Evolutionary conservation across 2,888 invertebrate genomes (phyloP).

Genomic region (Andrena fulva): DNA sequence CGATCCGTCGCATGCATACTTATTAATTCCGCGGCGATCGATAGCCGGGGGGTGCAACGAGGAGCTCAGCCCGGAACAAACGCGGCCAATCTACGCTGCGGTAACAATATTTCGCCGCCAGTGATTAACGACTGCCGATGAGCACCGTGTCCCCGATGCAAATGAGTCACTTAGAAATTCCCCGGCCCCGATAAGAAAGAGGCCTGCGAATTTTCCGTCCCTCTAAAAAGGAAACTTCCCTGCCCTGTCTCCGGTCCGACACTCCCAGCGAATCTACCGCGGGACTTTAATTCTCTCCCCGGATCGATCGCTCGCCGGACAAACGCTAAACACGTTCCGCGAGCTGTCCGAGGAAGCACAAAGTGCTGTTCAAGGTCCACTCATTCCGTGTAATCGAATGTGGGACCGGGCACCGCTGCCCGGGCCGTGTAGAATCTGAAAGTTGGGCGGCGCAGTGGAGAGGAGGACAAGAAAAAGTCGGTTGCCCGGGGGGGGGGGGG

Average conservation of each 20-base stretch:
- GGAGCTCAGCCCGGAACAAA: conserved; percentile 54
- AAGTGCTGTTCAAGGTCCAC: background rate
- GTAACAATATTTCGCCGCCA: conserved; percentile 61
- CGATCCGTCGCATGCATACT: conserved; percentile 73
- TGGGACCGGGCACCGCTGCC: background rate
- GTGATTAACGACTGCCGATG: conserved; percentile 64
- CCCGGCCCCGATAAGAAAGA: conserved; percentile 44
- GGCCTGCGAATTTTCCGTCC: conserved; percentile 22
- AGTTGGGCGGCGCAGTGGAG: background rate
- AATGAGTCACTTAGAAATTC: conserved; percentile 67
- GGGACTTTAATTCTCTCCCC: background rate
- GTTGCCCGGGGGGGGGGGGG: too few species aligned
- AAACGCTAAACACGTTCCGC: background rate
- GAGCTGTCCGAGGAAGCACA: background rate
- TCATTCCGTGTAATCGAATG: conserved; percentile 8
- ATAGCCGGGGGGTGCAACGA: conserved; percentile 44
- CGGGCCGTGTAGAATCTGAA: too few species aligned
- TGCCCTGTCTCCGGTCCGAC: background rate
- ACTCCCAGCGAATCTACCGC: background rate
- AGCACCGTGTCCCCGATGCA: conserved; percentile 57
- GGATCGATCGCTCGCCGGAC: background rate
- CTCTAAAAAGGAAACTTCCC: conserved; percentile 1
- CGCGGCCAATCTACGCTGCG: conserved; percentile 58
- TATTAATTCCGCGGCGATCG: conserved; percentile 68
- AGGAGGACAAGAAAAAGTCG: background rate